Base-by-base conservation (phyloP, 2,113 vertebrate genomes). In the Abramis brama region DNA sequence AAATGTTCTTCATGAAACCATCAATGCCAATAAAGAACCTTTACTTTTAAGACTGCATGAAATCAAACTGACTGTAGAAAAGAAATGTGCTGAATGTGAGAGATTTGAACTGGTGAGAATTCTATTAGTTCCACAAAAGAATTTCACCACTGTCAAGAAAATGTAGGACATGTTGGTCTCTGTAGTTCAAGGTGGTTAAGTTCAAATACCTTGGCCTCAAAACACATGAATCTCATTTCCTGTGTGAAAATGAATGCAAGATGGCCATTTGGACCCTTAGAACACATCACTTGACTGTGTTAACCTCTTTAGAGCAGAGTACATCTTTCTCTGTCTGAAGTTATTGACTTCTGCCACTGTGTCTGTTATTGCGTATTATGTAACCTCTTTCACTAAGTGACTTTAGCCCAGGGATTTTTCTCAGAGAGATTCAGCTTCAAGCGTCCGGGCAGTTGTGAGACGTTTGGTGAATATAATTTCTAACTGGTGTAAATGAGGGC, bases 241-340 rank as follows among this genome's bases (percentile, higher is more conserved):
- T 86, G 76, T 71, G 60, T 30, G 52, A 39, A 80, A 86, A 80
- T 85, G 6, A 78, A 39, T 68, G 76, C 84, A 78, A 79, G 74
- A 77, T 77, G 36, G 39, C n/a, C 57, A 62, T 85, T 75, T 36
- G 25, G 27, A 52, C 59, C 12, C 9, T 57, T 3, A 55, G 10
- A 33, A 3, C 21, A n/a, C 33, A 55, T 59, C 9, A 15, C 78
- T 45, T 19, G 10, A 64, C n/a, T 66, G 2, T 64, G 5, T 23
- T 79, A 33, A 8, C 55, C 10, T 79, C 52, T 21, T 55, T 33
- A 19, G 15, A 77, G 25, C 74, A 39, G 6, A 77, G 45, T 17
- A 43, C 2, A 73, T 43, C 47, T 17, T 19, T 45, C 12, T 62
- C 23, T 62, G 19, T 36, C 21, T 62, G 13, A n/a, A 79, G 23